These are phyloP conservation scores for Thumatha senex DNA, from an alignment of 2,888 invertebrate genomes.

Conservation along the genomic window DNA sequence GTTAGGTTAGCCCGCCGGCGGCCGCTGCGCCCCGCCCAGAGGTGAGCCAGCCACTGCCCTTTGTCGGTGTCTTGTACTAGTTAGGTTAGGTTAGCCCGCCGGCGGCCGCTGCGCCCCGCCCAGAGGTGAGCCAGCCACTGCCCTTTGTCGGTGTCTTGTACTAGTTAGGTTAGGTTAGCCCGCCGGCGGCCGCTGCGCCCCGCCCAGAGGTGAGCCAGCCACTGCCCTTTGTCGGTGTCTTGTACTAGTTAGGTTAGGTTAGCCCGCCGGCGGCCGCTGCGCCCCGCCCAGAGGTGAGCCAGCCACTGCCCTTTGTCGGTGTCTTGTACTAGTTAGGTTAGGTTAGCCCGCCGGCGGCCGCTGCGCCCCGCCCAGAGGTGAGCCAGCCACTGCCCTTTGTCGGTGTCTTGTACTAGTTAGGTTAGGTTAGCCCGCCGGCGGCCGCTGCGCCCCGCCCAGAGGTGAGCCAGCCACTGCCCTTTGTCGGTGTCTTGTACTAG, in stretches of 20 bases:
- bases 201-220: constrained; percentile 68
- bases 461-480: constrained; percentile 69
- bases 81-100: too few relatives aligned
- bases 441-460: constrained; percentile 70
- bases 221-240: too few relatives aligned
- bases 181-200: constrained; percentile 84
- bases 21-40: constrained; percentile 70
- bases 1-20: constrained; percentile 88
- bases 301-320: too few relatives aligned
- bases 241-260: too few relatives aligned
- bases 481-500: too few relatives aligned
- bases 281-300: constrained; percentile 72
- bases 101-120: constrained; percentile 81
- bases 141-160: too few relatives aligned
- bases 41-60: constrained; percentile 69
- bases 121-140: constrained; percentile 65
- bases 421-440: constrained; percentile 88
- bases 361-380: constrained; percentile 71
- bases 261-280: constrained; percentile 86
- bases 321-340: too few relatives aligned
- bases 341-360: constrained; percentile 87
- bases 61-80: too few relatives aligned
- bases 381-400: too few relatives aligned
- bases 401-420: too few relatives aligned
- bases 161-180: too few relatives aligned